These are phyloP conservation scores for Tupaia tana DNA, from an alignment of 2,113 vertebrate species.

Conservation along the genomic window DNA sequence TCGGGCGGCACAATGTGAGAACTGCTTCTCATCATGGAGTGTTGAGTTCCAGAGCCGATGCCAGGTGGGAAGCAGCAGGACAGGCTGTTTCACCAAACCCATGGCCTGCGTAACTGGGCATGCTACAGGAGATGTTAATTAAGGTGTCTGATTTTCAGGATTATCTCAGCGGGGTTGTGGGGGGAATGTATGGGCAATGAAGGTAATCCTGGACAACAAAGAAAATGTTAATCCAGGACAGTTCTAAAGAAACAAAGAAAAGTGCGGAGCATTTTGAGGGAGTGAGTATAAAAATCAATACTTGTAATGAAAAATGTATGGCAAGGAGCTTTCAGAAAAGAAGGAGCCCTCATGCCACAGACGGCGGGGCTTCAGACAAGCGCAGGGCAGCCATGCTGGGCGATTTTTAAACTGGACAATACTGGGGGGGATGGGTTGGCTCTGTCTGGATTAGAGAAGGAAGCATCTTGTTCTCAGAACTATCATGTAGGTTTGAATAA, in stretches of 20 bases:
- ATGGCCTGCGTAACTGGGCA: background rate
- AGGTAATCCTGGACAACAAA: background rate
- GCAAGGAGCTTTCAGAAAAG: background rate
- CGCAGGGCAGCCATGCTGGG: background rate
- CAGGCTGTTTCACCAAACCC: background rate
- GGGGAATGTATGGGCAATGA: background rate
- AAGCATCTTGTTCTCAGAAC: background rate
- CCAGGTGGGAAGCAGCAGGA: rapidly evolving
- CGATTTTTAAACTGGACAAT: background rate
- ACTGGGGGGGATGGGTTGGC: background rate
- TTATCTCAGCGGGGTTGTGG: background rate
- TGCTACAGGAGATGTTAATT: background rate
- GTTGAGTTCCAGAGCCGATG: background rate
- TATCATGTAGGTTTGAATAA: background rate
- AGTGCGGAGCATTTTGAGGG: background rate
- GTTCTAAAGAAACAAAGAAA: background rate
- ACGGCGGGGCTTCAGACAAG: background rate
- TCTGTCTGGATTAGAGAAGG: background rate
- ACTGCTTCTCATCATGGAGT: too few relatives aligned
- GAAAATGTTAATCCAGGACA: background rate
- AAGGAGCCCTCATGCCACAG: background rate
- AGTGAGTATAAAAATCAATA: background rate
- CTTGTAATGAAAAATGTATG: background rate
- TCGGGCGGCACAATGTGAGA: background rate
- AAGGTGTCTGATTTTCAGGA: background rate